Base-by-base conservation (phyloP, 2,888 invertebrate species). In the Chaitophorus viminalis region DNA sequence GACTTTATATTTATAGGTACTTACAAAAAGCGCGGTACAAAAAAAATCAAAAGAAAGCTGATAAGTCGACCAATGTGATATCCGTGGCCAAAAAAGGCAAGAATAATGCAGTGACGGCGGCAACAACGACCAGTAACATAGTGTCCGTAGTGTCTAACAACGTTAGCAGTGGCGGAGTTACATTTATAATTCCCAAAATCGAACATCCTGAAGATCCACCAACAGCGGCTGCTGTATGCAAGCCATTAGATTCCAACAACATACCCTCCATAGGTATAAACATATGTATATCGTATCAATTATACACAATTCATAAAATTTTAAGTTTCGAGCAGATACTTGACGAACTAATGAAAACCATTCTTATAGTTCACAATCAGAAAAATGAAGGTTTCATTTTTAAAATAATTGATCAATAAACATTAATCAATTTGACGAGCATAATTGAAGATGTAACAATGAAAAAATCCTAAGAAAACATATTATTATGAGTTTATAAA, bases 1-100 rank as follows among this genome's bases (percentile, higher is more conserved):
- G 9, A 46, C 33, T 21, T 65, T 54, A 60, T 36, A 21, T 14
- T 31, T 82, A 21, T 18, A 87, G 87, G 18, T 81, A 87, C 31
- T 74, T 81, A 17, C 72, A 81, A 75, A 81, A 81, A 17, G 46
- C 65, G 11, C 79, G 74, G 60, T 81, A 79, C 60, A 87, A 87
- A 65, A 87, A 87, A 60, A 29, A 65, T 31, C 39, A 81, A 70
- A 81, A 46, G 39, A 87, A 87, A 81, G 79, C 87, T 6, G 87
- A 87, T 33, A 87, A 87, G 31, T 31, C 87, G 4, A 87, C 79
- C 17, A 81, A 87, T 18, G 87, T 87, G 36, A 52, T 87, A 29
- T 81, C 74, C 2, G 87, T 85, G 5, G 46, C 76, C n/a, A 85
- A 87, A 79, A 87, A 87, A 17, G 74, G 81, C 6, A 86, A 86